A percentile compares a stretch with the other conserved stretches of the same genome.
Evolutionary conservation across 1,140 invertebrate species (phyloP).

Genomic region (Psilanteris sp.): DNA sequence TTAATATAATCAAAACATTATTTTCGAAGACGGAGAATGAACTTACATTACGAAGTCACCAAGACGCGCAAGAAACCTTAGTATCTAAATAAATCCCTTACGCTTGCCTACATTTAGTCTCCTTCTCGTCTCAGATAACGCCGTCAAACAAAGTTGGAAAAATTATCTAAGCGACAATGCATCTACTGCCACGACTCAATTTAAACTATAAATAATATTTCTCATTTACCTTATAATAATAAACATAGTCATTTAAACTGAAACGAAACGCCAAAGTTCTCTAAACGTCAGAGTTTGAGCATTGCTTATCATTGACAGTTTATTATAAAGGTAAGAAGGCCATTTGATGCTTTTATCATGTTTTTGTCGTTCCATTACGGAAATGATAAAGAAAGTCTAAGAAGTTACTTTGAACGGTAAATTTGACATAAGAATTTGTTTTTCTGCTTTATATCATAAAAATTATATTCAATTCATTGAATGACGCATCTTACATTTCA

Average conservation of each 20-base stretch:
- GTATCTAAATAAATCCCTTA: slow-evolving; percentile 70
- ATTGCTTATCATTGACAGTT: slow-evolving; percentile 76
- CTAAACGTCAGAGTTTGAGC: slow-evolving; percentile 21
- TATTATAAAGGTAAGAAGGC: slow-evolving; percentile 76
- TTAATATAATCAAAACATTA: too few species aligned
- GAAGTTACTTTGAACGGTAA: slow-evolving; percentile 65
- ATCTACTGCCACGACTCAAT: slow-evolving; percentile 10
- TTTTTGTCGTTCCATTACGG: slow-evolving; percentile 70
- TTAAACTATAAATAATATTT: too few species aligned
- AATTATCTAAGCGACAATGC: slow-evolving; percentile 48
- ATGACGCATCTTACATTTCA: too few species aligned
- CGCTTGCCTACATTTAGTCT: slow-evolving; percentile 68
- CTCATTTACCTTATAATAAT: too few species aligned
- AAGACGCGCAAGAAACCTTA: slow-evolving; percentile 75
- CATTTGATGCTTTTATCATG: slow-evolving; percentile 72
- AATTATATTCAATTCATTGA: too few species aligned
- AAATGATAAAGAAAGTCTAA: slow-evolving; percentile 77
- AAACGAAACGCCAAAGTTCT: slow-evolving; percentile 29
- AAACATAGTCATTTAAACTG: slow-evolving; percentile 11
- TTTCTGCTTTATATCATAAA: too few species aligned
- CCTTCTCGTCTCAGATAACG: slow-evolving; percentile 38
- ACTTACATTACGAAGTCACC: slow-evolving; percentile 72
- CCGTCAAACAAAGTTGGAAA: slow-evolving; percentile 40
- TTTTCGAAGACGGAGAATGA: slow-evolving; percentile 59
- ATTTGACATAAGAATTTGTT: slow-evolving; percentile 80